Base-by-base conservation (phyloP, 1,140 invertebrate genomes). In the Cotesia glomerata region DNA sequence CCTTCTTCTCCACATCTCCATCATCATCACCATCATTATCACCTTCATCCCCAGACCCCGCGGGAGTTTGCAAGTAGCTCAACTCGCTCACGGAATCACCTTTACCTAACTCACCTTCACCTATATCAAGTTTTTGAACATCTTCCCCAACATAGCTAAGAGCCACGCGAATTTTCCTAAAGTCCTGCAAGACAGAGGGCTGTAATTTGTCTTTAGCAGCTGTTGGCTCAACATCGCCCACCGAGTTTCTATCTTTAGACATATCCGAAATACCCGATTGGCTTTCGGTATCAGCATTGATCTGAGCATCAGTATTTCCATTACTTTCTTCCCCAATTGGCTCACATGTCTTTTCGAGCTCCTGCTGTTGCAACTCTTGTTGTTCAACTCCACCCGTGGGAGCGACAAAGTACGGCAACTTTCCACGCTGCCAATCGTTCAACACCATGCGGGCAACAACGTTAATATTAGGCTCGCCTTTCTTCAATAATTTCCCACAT, bases 341-440 rank as follows among this genome's bases (percentile, higher is more conserved):
- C 35, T 73, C 39, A 49, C 45, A 32, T 61, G 77, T 69, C 64
- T 82, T 2, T 5, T 45, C 77, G 88, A 74, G 11, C 92, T 92
- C 62, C 89, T 82, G 83, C 93, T 92, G 85, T 91, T 94, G 11
- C 91, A 1, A 9, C 8, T 45, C 39, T 2, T 2, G 39, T 45
- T 45, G 7, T 45, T 11, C 39, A 9, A 2, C 39, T 45, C 7
- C 11, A 7, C 2, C 93, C 69, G 93, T 91, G 9, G 97, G 98
- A 64, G 91, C 89, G 0, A 96, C 92, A 89, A 96, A 99, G 85
- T 95, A 99, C 0, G 98, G 98, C 52, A 99, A 87, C 87, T 97
- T 98, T 11, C 98, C 98, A 80, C 98, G 90, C 87, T 99, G 98
- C 93, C 95, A 99, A 85, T 99, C 98, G 89, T 99, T 99, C 0